Evolutionary conservation across 2,113 vertebrate species (phyloP).

Genomic region (Tachysurus vachellii): DNA sequence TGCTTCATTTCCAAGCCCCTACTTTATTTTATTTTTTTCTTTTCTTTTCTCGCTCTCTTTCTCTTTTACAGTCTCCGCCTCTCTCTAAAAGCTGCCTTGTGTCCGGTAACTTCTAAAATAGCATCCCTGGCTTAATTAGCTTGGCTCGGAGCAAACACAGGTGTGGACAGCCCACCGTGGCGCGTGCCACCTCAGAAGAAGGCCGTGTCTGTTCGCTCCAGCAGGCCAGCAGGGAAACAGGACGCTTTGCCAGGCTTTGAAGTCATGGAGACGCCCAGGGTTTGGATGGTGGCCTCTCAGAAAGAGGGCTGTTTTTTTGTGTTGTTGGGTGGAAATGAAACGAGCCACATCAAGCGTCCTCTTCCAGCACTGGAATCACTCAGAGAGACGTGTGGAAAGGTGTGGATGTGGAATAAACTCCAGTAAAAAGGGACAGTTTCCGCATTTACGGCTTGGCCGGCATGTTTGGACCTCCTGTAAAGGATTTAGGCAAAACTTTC

Average conservation of each 20-base stretch:
- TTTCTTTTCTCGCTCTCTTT: too few relatives aligned
- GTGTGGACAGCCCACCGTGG: constrained; percentile 78
- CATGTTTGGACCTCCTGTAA: background rate
- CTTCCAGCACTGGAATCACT: constrained; percentile 70
- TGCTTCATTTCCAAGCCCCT: background rate
- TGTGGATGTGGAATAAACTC: constrained; percentile 8
- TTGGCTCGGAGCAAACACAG: constrained; percentile 91
- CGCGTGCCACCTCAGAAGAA: constrained; percentile 69
- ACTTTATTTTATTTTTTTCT: background rate
- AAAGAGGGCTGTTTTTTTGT: constrained; percentile 63
- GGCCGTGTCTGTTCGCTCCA: constrained; percentile 75
- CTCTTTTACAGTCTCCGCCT: background rate
- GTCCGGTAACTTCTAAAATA: constrained; percentile 83
- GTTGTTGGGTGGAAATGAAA: constrained; percentile 73
- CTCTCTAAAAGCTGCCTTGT: constrained; percentile 73
- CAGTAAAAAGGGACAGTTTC: background rate
- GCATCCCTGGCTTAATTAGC: constrained; percentile 87
- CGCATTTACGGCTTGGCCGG: background rate
- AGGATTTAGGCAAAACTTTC: background rate
- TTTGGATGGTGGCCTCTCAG: constrained; percentile 57
- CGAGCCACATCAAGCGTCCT: constrained; percentile 88
- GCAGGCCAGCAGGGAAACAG: constrained; percentile 65
- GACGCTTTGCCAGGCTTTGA: constrained; percentile 70
- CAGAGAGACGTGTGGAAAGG: constrained; percentile 61
- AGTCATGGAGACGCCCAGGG: constrained; percentile 71